Percentiles rank a stretch among this genome's conserved stretches.
Conservation (phyloP, 2,888 invertebrate genomes). For the Perizoma flavofasciatum region DNA sequence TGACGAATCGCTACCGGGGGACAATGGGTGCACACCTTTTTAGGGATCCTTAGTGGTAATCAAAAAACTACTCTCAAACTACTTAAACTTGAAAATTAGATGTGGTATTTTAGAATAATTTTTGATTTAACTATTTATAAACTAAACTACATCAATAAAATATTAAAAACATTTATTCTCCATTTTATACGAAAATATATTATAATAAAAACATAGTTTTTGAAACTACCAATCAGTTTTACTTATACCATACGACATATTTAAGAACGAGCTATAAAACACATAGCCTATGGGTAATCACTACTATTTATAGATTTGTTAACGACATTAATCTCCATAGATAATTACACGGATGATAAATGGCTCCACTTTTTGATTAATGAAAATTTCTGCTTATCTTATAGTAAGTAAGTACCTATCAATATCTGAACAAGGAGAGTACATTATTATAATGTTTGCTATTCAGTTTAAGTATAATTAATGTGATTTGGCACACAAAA, state of each 20-base stretch:
- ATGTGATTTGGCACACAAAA: too few relatives aligned
- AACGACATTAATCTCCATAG: slow-evolving; percentile 25
- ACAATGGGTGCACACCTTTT: slow-evolving; percentile 37
- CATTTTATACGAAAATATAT: not conserved
- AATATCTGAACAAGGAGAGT: not conserved
- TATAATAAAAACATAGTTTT: not conserved
- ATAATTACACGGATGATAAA: slow-evolving; percentile 35
- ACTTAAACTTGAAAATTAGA: too few relatives aligned
- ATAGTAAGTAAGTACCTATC: slow-evolving; percentile 3
- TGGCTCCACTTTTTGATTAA: slow-evolving; percentile 30
- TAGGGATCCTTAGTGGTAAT: slow-evolving; percentile 25
- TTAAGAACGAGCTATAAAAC: slow-evolving; percentile 4
- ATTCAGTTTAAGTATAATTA: too few relatives aligned
- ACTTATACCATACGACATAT: not conserved
- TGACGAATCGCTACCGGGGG: slow-evolving; percentile 73
- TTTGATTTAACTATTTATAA: too few relatives aligned
- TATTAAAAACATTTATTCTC: too few relatives aligned
- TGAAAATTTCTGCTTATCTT: slow-evolving; percentile 23
- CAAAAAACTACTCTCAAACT: too few relatives aligned
- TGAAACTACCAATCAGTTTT: not conserved
- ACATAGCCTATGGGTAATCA: slow-evolving; percentile 18
- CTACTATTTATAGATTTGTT: slow-evolving; percentile 18
- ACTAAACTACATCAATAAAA: too few relatives aligned
- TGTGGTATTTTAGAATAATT: too few relatives aligned
- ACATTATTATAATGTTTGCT: not conserved